Evolutionary conservation across 2,888 invertebrate genomes (phyloP).

Genomic region (Petrolisthes cinctipes): DNA sequence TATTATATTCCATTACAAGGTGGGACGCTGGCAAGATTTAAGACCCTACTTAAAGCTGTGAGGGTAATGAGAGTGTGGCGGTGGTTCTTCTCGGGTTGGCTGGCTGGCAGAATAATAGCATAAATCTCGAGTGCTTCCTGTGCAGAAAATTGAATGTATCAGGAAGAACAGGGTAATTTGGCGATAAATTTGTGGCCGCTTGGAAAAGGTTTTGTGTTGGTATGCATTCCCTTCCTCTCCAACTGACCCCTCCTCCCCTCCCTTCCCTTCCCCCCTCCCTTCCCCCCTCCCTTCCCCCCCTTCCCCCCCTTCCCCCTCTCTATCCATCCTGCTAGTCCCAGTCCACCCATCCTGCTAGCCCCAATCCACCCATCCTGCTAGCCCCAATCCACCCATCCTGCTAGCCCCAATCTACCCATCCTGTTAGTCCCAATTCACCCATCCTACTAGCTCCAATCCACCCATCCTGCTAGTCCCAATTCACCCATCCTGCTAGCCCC

Average conservation of each 20-base stretch:
- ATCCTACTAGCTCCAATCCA: too few relatives aligned
- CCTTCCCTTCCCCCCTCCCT: not conserved
- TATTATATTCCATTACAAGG: too few relatives aligned
- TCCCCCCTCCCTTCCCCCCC: not conserved
- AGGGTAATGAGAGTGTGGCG: too few relatives aligned
- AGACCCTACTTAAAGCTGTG: too few relatives aligned
- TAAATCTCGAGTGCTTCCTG: constrained; percentile 13
- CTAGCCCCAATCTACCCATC: not conserved
- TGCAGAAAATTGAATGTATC: not conserved
- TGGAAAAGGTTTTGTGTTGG: not conserved
- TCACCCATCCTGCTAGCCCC: too few relatives aligned
- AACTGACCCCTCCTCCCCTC: not conserved
- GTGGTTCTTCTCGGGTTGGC: too few relatives aligned
- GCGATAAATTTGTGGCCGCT: not conserved
- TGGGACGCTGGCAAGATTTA: too few relatives aligned
- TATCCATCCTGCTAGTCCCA: not conserved
- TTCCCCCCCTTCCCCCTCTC: not conserved
- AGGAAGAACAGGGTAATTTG: constrained; percentile 2
- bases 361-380: too few relatives aligned
- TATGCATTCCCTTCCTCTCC: not conserved
- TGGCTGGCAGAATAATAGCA: not conserved
- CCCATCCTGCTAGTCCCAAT: too few relatives aligned
- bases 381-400: not conserved
- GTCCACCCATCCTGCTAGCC: too few relatives aligned
- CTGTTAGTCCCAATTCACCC: too few relatives aligned